phyloP scores from a whole-genome alignment of 30 jellyfish, hydroid and myxozoan species.

The Hydractinia symbiolongicarpus region DNA sequence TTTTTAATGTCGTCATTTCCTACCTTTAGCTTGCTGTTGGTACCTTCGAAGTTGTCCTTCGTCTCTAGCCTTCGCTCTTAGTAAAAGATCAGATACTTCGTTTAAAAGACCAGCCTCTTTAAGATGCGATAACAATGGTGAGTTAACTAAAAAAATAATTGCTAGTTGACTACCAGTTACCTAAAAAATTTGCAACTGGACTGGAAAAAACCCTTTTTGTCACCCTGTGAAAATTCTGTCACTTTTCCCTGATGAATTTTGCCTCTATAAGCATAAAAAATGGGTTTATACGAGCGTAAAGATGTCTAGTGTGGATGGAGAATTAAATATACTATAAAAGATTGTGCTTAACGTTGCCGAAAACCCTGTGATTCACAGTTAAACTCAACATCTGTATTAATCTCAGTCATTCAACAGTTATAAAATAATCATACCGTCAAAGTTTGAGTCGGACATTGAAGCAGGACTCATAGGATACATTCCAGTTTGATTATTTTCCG shows the following conservation, averaged over 20 bases:
- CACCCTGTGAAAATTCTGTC: too few relatives aligned
- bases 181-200: too few relatives aligned
- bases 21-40: constrained; percentile 98
- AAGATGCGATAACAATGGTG: constrained; percentile 79
- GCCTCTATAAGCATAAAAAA: too few relatives aligned
- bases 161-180: not conserved
- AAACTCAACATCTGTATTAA: not conserved
- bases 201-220: too few relatives aligned
- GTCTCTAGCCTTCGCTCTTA: constrained; percentile 91
- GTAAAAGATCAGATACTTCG: constrained; percentile 80
- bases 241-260: too few relatives aligned
- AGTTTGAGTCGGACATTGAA: constrained; percentile 27
- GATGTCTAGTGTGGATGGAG: too few relatives aligned
- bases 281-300: too few relatives aligned
- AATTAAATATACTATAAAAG: too few relatives aligned
- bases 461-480: constrained; percentile 37
- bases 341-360: not conserved
- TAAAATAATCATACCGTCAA: constrained; percentile 16
- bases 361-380: not conserved
- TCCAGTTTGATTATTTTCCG: constrained; percentile 13
- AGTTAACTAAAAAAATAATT: constrained; percentile 36
- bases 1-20: not conserved
- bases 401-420: not conserved
- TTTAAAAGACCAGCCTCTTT: constrained; percentile 94
- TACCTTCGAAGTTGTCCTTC: constrained; percentile 80